Evolutionary conservation across 2,888 invertebrate genomes (phyloP), one percentile per base, ranked within the genome.

Genomic region (Dasypogon diadema): DNA sequence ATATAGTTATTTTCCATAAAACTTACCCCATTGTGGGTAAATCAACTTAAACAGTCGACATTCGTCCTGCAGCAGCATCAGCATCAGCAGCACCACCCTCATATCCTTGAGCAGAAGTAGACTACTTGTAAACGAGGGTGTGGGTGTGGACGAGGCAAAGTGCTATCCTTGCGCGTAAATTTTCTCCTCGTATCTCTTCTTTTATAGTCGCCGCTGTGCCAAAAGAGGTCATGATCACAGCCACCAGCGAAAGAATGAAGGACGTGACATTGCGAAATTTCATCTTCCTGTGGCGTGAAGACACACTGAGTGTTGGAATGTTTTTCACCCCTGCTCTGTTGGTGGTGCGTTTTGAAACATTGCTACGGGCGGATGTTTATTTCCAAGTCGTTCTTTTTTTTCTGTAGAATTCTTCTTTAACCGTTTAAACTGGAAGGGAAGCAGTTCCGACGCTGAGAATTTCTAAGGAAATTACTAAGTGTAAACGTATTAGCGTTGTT

Each of bases 211-310:
- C 8, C 3, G 30, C 8, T 8, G 8, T 30, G 30, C 30, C 8
- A 14, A 63, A 63, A 18, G 63, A 63, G 63, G 63, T 63, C 63
- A 63, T 37, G 63, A 63, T 63, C 63, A 63, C 63, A 63, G 18
- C 63, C 63, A 63, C 22, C 22, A 42, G n/a, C 63, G 22, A 42
- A 42, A 18, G 26, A 34, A 63, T 10, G 63, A 42, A 63, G 63
- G 42, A 63, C 63, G 37, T 37, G 63, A 34, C 42, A 63, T 63
- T 63, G 63, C 63, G 12, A n/a, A 63, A 63, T 14, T 18, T 55
- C 48, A 30, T 30, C 30, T 30, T 30, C 8, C 30, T 3, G 3
- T 30, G 30, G 30, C 8, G 8, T 30, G 30, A 30, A 63, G 18
- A 42, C 37, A 12, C 37, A 22, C 63, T 63, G 37, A 12, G 21